Conservation (phyloP, 2,113 vertebrate species). For the Daphoenositta chrysoptera region DNA sequence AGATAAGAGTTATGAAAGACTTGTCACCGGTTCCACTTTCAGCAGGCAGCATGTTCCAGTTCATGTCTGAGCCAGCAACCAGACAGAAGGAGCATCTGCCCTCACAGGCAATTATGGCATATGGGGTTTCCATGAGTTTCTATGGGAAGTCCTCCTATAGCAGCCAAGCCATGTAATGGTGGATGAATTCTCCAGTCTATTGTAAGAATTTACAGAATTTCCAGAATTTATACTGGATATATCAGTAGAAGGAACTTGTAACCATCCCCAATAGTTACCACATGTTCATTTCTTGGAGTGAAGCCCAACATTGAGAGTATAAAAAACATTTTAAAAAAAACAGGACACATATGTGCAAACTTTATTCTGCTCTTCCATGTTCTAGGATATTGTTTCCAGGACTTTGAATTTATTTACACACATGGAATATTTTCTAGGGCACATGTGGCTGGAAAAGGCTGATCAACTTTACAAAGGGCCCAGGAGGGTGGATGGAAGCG, state of each 20-base stretch:
- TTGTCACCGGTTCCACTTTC: neutral
- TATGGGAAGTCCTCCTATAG: neutral
- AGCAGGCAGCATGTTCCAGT: neutral
- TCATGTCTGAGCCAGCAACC: neutral
- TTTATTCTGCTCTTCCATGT: neutral
- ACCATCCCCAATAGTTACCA: neutral
- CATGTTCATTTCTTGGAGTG: neutral
- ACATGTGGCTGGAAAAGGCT: neutral
- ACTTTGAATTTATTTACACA: neutral
- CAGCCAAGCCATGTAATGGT: neutral
- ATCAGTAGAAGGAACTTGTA: neutral
- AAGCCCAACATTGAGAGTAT: neutral
- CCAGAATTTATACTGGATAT: neutral
- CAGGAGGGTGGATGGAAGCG: rapidly evolving
- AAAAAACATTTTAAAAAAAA: neutral
- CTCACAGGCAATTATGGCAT: neutral
- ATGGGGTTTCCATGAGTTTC: neutral
- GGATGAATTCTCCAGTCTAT: neutral
- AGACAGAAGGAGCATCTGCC: neutral
- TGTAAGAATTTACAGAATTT: neutral
- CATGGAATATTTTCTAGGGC: neutral
- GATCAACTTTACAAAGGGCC: neutral
- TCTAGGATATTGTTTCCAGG: neutral
- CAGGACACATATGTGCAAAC: neutral
- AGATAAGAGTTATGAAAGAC: neutral